Evolutionary conservation across 2,797 vertebrate genomes (phyloP), one percentile per base, ranked within the genome.

Genomic region (Numenius phaeopus): DNA sequence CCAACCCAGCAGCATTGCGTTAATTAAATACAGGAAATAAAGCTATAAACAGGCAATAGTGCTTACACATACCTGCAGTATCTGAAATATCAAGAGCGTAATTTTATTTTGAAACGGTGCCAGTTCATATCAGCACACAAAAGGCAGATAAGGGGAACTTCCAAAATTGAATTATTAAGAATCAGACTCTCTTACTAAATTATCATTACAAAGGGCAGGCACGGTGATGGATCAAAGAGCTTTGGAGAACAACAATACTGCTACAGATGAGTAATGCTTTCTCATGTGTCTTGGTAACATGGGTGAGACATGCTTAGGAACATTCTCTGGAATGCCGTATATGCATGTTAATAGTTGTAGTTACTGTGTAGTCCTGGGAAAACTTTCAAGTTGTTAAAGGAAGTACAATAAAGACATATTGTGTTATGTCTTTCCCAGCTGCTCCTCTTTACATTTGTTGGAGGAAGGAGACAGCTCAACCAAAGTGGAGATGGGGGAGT

Each of bases 161-260:
- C 66, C 37, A 70, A 89, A 89, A 87, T 14, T 47, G 84, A 90
- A 84, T 83, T 91, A 90, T 66, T 93, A 69, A 76, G 40, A 83
- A 64, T 86, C 66, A 80, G 69, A 27, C 44, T 90, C 65, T 37
- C 44, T 89, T 78, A 61, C 59, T 90, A 65, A 90, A 95, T 96
- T 96, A 76, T 58, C 67, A 66, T 92, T 89, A 78, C 87, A 92
- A 92, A 87, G 65, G 76, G 21, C 81, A 78, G 10, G 18, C 76
- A 66, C 0, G 0, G 69, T 79, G 58, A 80, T 77, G 82, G 67
- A 97, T 92, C 90, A 93, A 94, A 95, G 64, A 86, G 59, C 55
- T 93, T 44, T 71, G 46, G 71, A 95, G 89, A 77, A 21, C 79
- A 86, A 44, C 76, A 87, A 8, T 64, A 62, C 42, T 87, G 78